Base-by-base conservation (phyloP, 2,797 vertebrate genomes). In the Paedocypris micromegethes region DNA sequence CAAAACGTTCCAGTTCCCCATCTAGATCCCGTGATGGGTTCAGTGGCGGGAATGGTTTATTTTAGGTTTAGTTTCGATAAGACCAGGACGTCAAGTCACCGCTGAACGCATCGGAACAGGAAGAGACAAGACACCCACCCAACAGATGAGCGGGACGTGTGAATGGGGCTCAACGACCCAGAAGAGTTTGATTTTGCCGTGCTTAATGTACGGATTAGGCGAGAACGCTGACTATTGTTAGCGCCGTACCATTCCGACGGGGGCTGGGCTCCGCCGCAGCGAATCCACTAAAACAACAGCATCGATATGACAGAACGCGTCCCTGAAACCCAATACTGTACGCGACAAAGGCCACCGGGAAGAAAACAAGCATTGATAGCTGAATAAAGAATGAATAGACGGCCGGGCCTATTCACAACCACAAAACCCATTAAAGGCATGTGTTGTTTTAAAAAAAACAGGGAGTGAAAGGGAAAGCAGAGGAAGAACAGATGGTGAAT, bases 151-250 rank as follows among this genome's bases (percentile, higher is more conserved):
- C 9, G 47, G 55, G 53, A n/a, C 37, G 58, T 73, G 73, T 75
- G 59, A 72, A 75, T 64, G 55, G 64, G 60, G 55, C 57, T 66
- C 66, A 67, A 70, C 57, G 63, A 70, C 47, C 60, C 70, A 70
- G 67, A 55, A 45, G 43, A 49, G 58, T 66, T 73, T 58, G 48
- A 67, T 58, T 65, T 49, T 44, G 64, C 46, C 23, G 62, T 52
- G 38, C 9, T n/a, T 46, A 51, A 9, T 47, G 58, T 64, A 44
- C 59, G 70, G 58, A 66, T 70, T 75, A 64, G 63, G 56, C 58
- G 52, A 72, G 70, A 66, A 46, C 51, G 4, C 42, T 44, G 55
- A 57, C 60, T 3, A 75, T 68, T 75, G 74, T 72, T 39, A 68
- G 43, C 5, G 0, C 6, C 5, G 45, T 52, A 66, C 43, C 67